A percentile compares a stretch with the other conserved stretches of the same genome.
Evolutionary conservation across 2,113 vertebrate species (phyloP).

Genomic region (Rhinopithecus roxellana): DNA sequence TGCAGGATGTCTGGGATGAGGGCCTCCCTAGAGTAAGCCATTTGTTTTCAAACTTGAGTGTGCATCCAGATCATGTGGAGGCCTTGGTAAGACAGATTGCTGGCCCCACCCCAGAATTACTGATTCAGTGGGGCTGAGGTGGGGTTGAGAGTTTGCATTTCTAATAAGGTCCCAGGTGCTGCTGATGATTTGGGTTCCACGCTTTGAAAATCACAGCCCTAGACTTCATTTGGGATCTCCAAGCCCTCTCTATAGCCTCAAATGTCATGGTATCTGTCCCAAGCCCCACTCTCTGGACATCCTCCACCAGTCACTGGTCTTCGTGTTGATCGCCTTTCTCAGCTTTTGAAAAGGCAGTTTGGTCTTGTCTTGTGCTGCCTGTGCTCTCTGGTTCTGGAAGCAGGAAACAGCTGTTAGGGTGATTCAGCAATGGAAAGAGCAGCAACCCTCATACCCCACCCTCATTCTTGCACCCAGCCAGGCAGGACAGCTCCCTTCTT

Average conservation of each 20-base stretch:
- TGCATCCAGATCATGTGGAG: neutral
- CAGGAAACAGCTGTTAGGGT: neutral
- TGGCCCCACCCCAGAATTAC: neutral
- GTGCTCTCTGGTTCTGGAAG: neutral
- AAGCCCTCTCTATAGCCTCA: neutral
- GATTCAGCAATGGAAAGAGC: neutral
- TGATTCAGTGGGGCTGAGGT: neutral
- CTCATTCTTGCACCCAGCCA: neutral
- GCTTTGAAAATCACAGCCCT: neutral
- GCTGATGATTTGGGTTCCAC: neutral
- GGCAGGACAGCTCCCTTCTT: neutral
- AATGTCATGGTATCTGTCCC: neutral
- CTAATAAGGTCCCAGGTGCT: neutral
- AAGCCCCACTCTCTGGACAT: neutral
- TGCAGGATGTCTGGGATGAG: neutral
- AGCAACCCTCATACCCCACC: neutral
- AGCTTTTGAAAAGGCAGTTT: neutral
- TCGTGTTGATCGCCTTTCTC: neutral
- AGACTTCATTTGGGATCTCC: neutral
- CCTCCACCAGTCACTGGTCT: neutral
- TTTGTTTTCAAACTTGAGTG: neutral
- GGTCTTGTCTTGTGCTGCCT: neutral
- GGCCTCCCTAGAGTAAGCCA: neutral
- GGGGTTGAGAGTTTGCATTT: neutral
- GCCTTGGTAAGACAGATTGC: neutral